Percentiles rank a stretch among this genome's conserved stretches.
Evolutionary conservation across 2,888 invertebrate genomes (phyloP).

Genomic region (Silvanus unidentatus): DNA sequence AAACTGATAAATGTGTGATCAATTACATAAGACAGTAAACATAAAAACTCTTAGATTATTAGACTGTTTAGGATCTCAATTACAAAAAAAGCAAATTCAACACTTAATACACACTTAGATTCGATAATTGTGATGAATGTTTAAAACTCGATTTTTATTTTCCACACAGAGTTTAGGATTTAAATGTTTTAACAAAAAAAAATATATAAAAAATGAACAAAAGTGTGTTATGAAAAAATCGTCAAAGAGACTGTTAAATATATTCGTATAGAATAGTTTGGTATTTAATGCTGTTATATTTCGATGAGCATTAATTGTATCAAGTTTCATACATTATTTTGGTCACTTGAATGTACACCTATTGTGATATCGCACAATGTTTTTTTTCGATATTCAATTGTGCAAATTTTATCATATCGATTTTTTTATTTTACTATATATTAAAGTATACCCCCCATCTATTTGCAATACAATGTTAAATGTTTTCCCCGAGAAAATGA

Average conservation of each 20-base stretch:
- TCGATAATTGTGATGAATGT: too few relatives aligned
- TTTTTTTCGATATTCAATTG: conserved; percentile 16
- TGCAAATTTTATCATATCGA: conserved; percentile 41
- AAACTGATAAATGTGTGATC: not conserved
- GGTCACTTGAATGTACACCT: conserved; percentile 21
- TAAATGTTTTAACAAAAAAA: not conserved
- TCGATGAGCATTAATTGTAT: not conserved
- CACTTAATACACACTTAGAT: too few relatives aligned
- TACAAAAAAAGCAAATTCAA: too few relatives aligned
- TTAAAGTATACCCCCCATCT: not conserved
- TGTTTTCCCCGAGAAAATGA: conserved; percentile 14
- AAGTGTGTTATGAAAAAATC: too few relatives aligned
- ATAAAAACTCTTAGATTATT: too few relatives aligned
- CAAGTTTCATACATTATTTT: not conserved
- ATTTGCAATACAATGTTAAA: not conserved
- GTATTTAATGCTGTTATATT: too few relatives aligned
- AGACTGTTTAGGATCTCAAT: too few relatives aligned
- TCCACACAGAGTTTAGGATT: not conserved
- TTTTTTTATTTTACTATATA: conserved; percentile 6
- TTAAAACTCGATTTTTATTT: not conserved
- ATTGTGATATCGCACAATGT: conserved; percentile 44
- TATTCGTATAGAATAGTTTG: too few relatives aligned
- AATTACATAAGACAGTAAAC: too few relatives aligned
- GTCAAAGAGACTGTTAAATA: not conserved
- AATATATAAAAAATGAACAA: too few relatives aligned